Evolutionary conservation across 2,113 vertebrate species (phyloP), one percentile per base, ranked within the genome.

Genomic region (Takifugu flavidus): DNA sequence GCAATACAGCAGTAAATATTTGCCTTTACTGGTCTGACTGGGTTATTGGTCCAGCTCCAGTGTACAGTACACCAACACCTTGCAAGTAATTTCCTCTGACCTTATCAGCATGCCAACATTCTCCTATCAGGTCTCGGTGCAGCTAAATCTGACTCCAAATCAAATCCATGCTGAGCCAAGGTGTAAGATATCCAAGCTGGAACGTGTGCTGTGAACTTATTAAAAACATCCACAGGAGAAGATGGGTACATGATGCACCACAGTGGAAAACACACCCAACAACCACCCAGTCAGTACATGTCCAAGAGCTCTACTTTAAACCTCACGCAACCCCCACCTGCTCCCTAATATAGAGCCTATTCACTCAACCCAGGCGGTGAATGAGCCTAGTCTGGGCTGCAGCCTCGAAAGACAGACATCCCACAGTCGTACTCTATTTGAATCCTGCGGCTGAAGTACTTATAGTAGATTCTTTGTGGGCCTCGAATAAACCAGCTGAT

Each of bases 271-370:
- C 78, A 68, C 61, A 82, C 69, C 65, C 51, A 25, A 49, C n/a
- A 53, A 31, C 1, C 56, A 20, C 57, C 67, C 47, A 61, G 49
- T 72, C 75, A 64, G 52, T 58, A 72, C 42, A 6, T 46, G 62
- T 83, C 77, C 57, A 77, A 86, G 88, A 84, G 85, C 87, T 78
- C 76, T 67, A 72, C 75, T 74, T 5, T 47, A 47, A 47, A n/a
- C 65, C 39, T 14, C 45, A 65, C 28, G 62, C 59, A 75, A 70
- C 69, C 46, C 65, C 27, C 45, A 56, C 54, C 49, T 44, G 11
- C 14, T 43, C 54, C 60, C 61, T 7, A 49, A 80, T 89, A 87
- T 80, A 84, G 79, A 67, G 47, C 56, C 49, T 34, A 53, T 75
- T 66, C 62, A 54, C 26, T 69, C 45, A 42, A 2, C 63, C 20